Evolutionary conservation across 2,888 invertebrate species (phyloP), one percentile per base, ranked within the genome.

Genomic region (Morpho helenor): DNA sequence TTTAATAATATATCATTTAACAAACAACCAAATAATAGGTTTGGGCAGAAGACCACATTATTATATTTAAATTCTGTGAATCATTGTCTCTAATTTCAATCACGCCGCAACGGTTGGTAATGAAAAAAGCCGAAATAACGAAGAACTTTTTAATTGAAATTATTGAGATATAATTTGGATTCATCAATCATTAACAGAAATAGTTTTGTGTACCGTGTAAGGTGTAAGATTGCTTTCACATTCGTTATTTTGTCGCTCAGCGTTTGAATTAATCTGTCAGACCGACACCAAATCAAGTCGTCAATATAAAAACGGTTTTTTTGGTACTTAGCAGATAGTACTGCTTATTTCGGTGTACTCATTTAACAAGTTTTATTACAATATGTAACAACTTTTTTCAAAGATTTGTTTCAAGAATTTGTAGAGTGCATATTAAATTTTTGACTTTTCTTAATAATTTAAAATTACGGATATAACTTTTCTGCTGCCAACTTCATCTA

Each of bases 151-250:
- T 61, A 59, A 63, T 65, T 60, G 60, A 61, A 65, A 58, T 61
- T 52, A 67, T 63, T 61, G 59, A 64, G 61, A 63, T 59, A 49
- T 61, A 61, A 66, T 62, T 63, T 67, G 52, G 41, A 60, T 42
- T 61, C 65, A 67, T 69, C 64, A 67, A 69, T 69, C 68, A 68
- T 61, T 63, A 62, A 57, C 50, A 51, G 51, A 61, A 52, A 62
- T 64, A 55, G 52, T 62, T 63, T 61, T 61, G 56, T 51, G 54
- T 56, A 55, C 62, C 58, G 58, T 59, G 23, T 48, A 48, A 48
- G 47, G 31, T 22, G 6, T 54, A 54, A 54, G n/a, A 42, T 7
- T 41, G 40, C 23, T 42, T 42, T 48, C 39, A 54, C 54, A 54
- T 52, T 9, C 7, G 52, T 10, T 52, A 9, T 8, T 52, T 52